Conservation (phyloP, 2,113 vertebrate species). For the human (Homo sapiens) region GRCh38 chr17:34441001-34441500, state of each 20-base stretch:
- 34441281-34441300: accelerated
- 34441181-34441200: background rate
- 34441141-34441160: background rate
- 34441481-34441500: background rate
- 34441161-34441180: accelerated
- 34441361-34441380: background rate
- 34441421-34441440: accelerated
- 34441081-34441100: background rate
- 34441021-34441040: background rate
- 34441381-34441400: background rate
- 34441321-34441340: background rate
- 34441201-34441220: accelerated
- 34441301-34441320: background rate
- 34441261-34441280: background rate
- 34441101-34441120: background rate
- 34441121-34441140: background rate
- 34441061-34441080: background rate
- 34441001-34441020: background rate
- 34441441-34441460: background rate
- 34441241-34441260: background rate
- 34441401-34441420: background rate
- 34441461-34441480: background rate
- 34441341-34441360: background rate
- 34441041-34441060: background rate
- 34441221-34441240: background rate